phyloP scores from a whole-genome alignment of 2,113 vertebrate genomes.

The Salvelinus alpinus region DNA sequence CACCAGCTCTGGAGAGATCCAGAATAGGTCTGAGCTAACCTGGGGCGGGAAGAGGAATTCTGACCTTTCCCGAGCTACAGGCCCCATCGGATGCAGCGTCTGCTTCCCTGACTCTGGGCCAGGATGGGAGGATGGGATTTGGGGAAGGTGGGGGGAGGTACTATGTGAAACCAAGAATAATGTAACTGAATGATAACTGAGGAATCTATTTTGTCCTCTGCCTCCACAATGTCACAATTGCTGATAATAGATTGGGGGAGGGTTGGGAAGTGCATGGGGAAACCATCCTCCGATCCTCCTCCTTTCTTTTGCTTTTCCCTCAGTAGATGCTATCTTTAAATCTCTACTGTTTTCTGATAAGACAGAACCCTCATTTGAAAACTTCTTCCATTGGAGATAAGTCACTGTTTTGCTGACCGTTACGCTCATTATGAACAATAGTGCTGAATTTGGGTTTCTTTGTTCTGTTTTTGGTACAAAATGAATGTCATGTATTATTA shows the following conservation, averaged over 20 bases:
- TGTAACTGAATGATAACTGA: slow-evolving; percentile 42
- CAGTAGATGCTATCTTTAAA: slow-evolving; percentile 63
- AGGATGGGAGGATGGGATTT: background rate
- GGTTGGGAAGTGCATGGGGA: slow-evolving; percentile 28
- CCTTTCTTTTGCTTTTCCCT: background rate
- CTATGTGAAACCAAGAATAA: slow-evolving; percentile 18
- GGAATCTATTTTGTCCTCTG: slow-evolving; percentile 52
- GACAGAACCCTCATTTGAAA: slow-evolving; percentile 42
- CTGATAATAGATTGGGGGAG: slow-evolving; percentile 44
- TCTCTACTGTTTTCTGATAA: slow-evolving; percentile 57
- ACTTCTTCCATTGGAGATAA: slow-evolving; percentile 54
- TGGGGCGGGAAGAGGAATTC: slow-evolving; percentile 58
- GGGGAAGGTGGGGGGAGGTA: background rate
- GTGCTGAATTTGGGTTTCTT: slow-evolving; percentile 65
- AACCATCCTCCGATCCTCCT: slow-evolving; percentile 15
- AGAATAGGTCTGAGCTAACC: slow-evolving; percentile 69
- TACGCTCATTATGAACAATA: slow-evolving; percentile 35
- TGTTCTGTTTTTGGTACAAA: slow-evolving; percentile 50
- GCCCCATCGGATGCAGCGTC: slow-evolving; percentile 54
- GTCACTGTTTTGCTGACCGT: slow-evolving; percentile 65
- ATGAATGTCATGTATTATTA: slow-evolving; percentile 51
- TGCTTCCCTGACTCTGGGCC: slow-evolving; percentile 59
- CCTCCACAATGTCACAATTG: slow-evolving; percentile 71
- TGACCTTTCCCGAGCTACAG: slow-evolving; percentile 71
- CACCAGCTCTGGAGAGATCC: background rate